Base-by-base conservation (phyloP, 2,888 invertebrate genomes). In the Rhabditoides inermis region DNA sequence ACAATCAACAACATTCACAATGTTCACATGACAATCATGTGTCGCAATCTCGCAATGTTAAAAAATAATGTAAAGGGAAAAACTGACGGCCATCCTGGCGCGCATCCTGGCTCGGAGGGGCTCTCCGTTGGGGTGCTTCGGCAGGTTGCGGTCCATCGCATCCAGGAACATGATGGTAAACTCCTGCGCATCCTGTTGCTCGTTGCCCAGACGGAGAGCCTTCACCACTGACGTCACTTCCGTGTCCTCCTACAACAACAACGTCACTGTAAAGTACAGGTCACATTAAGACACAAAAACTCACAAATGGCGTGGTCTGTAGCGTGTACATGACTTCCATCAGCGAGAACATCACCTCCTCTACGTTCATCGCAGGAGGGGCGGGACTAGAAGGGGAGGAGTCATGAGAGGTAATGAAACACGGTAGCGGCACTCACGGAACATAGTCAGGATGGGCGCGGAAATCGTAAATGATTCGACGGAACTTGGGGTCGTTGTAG, bases 161-260 rank as follows among this genome's bases (percentile, higher is more conserved):
- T 67, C 63, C 59, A 74, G 71, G 42, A 74, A 63, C 44, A 68
- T 58, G 10, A 65, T 49, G 6, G 67, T 63, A 55, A 75, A 75
- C 55, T 74, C 74, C 45, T 54, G 69, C 2, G 73, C 68, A 53
- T 73, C 73, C 28, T 75, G 73, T 48, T 74, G 74, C 45, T 69
- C 66, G 27, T 64, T 56, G 27, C 62, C 61, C 32, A 75, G 53
- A 2, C 65, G 56, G 7, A 68, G 49, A n/a, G 61, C 44, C n/a
- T 60, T 52, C 18, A 56, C 63, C 23, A 72, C 2, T 39, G 10
- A 42, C 12, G 20, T 23, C 35, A 36, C 25, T 15, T 27, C 22
- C 30, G 35, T 40, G 26, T 42, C 39, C 45, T 58, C 41, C 41
- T 49, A 28, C 6, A 51, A 30, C 10, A 15, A 20, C 5, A 15